Evolutionary conservation across 2,888 invertebrate genomes (phyloP), one percentile per base, ranked within the genome.

Genomic region (Ophion slaviceki): DNA sequence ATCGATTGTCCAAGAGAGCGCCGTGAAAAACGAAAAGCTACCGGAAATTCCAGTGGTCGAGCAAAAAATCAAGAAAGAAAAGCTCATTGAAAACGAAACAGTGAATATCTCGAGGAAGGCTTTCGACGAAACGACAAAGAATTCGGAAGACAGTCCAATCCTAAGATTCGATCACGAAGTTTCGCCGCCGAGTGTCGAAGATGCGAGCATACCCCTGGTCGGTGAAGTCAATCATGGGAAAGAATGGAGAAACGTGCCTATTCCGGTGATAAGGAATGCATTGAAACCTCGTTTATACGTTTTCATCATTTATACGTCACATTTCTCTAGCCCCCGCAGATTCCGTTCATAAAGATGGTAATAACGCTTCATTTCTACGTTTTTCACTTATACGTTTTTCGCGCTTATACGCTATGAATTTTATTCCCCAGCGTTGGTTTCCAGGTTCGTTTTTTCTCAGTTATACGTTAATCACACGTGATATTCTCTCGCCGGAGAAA

Each of bases 241-340:
- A 59, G 68, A 80, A 17, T 74, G 68, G 76, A 62, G n/a, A 77
- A 74, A 78, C 4, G 68, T 83, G 68, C 68, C 72, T 1, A 20
- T 32, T 47, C 86, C 62, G 77, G 76, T 86, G 47, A 6, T 45
- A 66, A 45, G 36, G 2, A 11, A 36, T 24, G 4, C 2, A 32
- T 2, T 32, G 32, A 2, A 32, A 32, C 32, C 32, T 32, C 32
- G 32, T 32, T 32, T 32, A 32, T 32, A 32, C 32, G 32, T 32
- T 32, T 32, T 32, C 1, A 4, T 4, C 32, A 32, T 32, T 32
- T 32, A 32, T 32, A 32, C 32, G 32, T 32, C 2, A 32, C 1
- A 4, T 32, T 32, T 32, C 32, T 32, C 32, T 4, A 32, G 32
- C 32, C 32, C 32, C 32, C 3, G 32, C 4, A 32, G 32, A 32